Evolutionary conservation across 2,888 invertebrate genomes (phyloP).

Genomic region (Pristionchus arcanus): DNA sequence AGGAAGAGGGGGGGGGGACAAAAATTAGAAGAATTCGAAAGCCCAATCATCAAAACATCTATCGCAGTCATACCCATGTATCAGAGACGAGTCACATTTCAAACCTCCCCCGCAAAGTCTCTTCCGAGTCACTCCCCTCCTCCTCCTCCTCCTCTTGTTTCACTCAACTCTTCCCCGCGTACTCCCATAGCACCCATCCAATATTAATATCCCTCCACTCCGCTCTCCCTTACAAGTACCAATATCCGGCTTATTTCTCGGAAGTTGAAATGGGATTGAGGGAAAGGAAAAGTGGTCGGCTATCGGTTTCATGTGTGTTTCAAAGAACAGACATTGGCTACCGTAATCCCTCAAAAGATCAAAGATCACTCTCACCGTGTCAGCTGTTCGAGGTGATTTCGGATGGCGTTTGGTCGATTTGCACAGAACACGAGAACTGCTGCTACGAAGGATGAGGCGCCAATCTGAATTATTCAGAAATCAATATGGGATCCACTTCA

Average conservation of each 20-base stretch:
- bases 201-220: constrained; percentile 38
- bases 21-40: not conserved
- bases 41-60: not conserved
- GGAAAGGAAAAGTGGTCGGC: not conserved
- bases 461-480: not conserved
- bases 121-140: not conserved
- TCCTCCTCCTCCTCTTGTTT: not conserved
- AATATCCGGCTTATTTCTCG: constrained; percentile 33
- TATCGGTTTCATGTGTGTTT: not conserved
- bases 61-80: not conserved
- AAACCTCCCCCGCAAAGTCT: not conserved
- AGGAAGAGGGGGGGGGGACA: not conserved
- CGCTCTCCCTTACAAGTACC: constrained; percentile 34
- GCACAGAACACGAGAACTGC: constrained; percentile 76
- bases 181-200: not conserved
- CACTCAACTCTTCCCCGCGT: not conserved
- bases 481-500: not conserved
- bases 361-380: constrained; percentile 60
- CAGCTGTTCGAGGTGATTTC: constrained; percentile 74
- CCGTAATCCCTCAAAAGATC: not conserved
- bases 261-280: not conserved
- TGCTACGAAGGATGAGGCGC: constrained; percentile 58
- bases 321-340: not conserved
- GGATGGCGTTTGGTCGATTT: constrained; percentile 70
- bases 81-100: not conserved